A percentile compares a stretch with the other conserved stretches of the same genome.
phyloP scores from a whole-genome alignment of 2,113 vertebrate genomes.

The Cariama cristata region DNA sequence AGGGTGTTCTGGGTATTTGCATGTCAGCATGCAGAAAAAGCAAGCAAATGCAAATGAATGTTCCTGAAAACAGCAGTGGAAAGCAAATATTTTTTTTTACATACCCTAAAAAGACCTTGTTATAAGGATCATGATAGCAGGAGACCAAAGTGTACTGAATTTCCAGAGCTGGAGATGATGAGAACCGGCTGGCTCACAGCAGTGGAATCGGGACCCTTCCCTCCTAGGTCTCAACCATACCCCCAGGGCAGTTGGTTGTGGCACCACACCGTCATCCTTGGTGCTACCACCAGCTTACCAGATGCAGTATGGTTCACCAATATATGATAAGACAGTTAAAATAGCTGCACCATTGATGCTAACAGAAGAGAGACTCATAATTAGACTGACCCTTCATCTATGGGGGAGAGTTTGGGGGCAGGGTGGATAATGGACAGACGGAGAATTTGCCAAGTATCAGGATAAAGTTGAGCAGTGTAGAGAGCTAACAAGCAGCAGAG shows the following conservation, averaged over 20 bases:
- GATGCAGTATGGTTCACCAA: background rate
- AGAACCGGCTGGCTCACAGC: background rate
- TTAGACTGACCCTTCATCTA: background rate
- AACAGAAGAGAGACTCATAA: background rate
- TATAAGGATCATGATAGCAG: background rate
- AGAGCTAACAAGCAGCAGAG: background rate
- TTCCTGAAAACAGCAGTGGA: constrained; percentile 36
- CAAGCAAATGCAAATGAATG: constrained; percentile 53
- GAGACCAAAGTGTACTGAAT: background rate
- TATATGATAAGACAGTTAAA: background rate
- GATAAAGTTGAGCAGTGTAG: background rate
- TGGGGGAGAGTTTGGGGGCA: background rate
- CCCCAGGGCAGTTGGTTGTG: background rate
- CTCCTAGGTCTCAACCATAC: accelerated
- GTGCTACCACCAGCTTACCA: background rate
- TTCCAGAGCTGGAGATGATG: background rate
- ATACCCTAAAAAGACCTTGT: background rate
- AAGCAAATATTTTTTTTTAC: constrained; percentile 2
- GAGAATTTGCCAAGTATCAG: background rate
- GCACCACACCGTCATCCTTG: background rate
- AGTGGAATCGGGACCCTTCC: background rate
- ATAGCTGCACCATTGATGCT: background rate
- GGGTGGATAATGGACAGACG: background rate
- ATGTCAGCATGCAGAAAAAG: constrained; percentile 35
- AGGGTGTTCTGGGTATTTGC: background rate